phyloP scores from a whole-genome alignment of 2,113 vertebrate species.

The Tachysurus fulvidraco region DNA sequence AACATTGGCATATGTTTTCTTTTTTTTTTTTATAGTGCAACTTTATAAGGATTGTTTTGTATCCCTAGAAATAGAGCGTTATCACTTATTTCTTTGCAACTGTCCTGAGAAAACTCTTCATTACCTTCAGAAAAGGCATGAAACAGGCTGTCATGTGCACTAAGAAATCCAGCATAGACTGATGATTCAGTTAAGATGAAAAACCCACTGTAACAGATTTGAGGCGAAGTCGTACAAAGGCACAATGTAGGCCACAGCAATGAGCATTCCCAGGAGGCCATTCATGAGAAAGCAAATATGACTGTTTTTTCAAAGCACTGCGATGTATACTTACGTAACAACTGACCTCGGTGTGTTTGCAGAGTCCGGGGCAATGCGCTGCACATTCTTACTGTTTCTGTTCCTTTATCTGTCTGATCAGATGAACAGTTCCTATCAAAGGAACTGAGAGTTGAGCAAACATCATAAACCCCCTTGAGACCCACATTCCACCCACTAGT shows the following conservation, averaged over 20 bases:
- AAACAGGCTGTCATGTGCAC: slow-evolving; percentile 34
- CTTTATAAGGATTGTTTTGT: slow-evolving; percentile 2
- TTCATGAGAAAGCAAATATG: slow-evolving; percentile 31
- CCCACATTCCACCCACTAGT: slow-evolving; percentile 24
- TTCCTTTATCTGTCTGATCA: slow-evolving; percentile 26
- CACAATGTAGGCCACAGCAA: slow-evolving; percentile 42
- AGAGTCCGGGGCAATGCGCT: not conserved
- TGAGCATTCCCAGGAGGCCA: slow-evolving; percentile 48
- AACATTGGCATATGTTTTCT: not conserved
- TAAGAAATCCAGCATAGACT: slow-evolving; percentile 57
- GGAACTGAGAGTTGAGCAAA: slow-evolving; percentile 30
- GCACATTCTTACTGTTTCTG: slow-evolving; percentile 14
- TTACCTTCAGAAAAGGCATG: slow-evolving; percentile 15
- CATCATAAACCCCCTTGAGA: slow-evolving; percentile 24
- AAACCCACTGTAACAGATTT: slow-evolving; percentile 53
- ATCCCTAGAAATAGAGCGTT: not conserved
- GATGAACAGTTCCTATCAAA: slow-evolving; percentile 27
- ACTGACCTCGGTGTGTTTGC: not conserved
- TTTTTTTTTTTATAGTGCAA: not conserved
- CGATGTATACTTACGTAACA: slow-evolving; percentile 23
- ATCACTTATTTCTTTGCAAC: not conserved
- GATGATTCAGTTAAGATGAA: slow-evolving; percentile 66
- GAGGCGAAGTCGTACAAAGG: slow-evolving; percentile 49
- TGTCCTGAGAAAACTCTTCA: not conserved
- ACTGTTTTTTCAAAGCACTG: slow-evolving; percentile 16